Evolutionary conservation across 2,888 invertebrate species (phyloP).

Genomic region (Ariolimax columbianus): DNA sequence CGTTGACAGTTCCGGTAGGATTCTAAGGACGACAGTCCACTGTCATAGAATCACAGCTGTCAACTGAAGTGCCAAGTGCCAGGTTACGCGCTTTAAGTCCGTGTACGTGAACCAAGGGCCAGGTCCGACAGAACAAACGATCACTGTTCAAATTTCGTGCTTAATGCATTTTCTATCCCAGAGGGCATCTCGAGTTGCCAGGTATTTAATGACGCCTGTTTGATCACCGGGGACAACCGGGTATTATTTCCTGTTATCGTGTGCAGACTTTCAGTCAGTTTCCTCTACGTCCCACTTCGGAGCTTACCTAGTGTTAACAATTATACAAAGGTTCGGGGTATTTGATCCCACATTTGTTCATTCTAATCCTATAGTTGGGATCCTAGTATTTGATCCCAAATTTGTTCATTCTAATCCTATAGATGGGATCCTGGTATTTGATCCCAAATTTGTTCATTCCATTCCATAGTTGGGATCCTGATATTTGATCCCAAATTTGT

Average conservation of each 20-base stretch:
- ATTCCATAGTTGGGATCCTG: too few relatives aligned
- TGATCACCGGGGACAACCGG: constrained; percentile 2
- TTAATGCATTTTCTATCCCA: constrained; percentile 20
- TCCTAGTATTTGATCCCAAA: too few relatives aligned
- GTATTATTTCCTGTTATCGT: not conserved
- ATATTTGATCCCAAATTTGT: too few relatives aligned
- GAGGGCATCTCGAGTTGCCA: constrained; percentile 27
- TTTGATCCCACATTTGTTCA: too few relatives aligned
- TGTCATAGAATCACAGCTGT: not conserved
- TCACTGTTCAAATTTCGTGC: constrained; percentile 1
- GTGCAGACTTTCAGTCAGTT: not conserved
- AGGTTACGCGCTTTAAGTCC: not conserved
- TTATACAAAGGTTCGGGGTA: too few relatives aligned
- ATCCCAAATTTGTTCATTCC: too few relatives aligned
- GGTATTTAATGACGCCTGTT: constrained; percentile 18
- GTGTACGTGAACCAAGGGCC: constrained; percentile 3
- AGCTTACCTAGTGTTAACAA: not conserved
- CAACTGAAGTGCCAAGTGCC: constrained; percentile 11
- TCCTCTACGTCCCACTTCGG: not conserved
- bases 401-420: too few relatives aligned
- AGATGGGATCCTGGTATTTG: too few relatives aligned
- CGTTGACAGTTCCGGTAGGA: not conserved
- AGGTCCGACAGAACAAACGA: not conserved
- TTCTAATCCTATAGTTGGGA: too few relatives aligned
- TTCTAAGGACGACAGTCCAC: too few relatives aligned